These are phyloP conservation scores for Maccullochella peelii DNA, from an alignment of 2,113 vertebrate genomes.

Conservation along the genomic window DNA sequence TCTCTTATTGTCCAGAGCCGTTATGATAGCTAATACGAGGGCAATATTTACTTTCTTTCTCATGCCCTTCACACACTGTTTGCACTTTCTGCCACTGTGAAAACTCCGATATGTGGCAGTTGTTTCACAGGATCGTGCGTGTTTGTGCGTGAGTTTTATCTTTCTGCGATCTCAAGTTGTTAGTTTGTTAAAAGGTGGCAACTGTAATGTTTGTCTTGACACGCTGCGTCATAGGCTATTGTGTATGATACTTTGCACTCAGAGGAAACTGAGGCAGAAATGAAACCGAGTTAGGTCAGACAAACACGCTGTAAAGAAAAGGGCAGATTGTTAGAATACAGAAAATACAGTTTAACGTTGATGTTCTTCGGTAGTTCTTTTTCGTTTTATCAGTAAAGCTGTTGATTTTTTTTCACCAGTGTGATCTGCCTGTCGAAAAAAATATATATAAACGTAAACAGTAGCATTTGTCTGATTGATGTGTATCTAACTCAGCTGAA, in stretches of 20 bases:
- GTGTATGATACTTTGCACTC: constrained; percentile 22
- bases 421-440: not conserved
- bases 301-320: constrained; percentile 11
- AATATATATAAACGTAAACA: not conserved
- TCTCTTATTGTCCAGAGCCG: constrained; percentile 35
- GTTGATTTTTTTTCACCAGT: not conserved
- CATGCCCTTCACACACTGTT: constrained; percentile 5
- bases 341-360: not conserved
- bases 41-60: constrained; percentile 43
- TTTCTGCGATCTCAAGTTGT: constrained; percentile 40
- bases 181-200: constrained; percentile 32
- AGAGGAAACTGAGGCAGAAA: constrained; percentile 49
- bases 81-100: constrained; percentile 33
- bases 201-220: constrained; percentile 35
- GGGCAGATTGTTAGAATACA: too few species aligned
- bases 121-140: constrained; percentile 16
- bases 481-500: not conserved
- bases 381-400: not conserved
- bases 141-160: constrained; percentile 32
- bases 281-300: constrained; percentile 23
- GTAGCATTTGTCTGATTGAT: not conserved
- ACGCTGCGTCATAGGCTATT: constrained; percentile 9
- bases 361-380: not conserved
- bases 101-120: constrained; percentile 10
- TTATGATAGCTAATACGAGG: constrained; percentile 21